Evolutionary conservation across 2,113 vertebrate species (phyloP).

Genomic region (Aythya baeri): DNA sequence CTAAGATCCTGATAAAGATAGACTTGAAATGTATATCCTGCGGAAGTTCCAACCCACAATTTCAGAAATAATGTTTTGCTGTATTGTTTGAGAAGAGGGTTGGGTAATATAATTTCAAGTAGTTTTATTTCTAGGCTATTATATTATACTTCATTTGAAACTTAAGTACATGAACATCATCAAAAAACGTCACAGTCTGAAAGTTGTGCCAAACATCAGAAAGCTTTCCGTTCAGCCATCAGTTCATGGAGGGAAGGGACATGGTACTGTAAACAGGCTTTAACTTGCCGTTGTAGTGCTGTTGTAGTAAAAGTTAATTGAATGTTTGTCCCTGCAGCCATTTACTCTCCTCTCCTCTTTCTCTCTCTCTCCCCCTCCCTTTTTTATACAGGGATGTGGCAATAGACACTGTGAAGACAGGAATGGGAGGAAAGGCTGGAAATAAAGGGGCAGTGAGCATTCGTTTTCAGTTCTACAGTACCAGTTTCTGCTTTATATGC

Average conservation of each 20-base stretch:
- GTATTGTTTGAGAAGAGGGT: neutral
- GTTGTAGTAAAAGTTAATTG: neutral
- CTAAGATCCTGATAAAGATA: neutral
- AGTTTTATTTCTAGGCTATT: neutral
- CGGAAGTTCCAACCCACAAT: neutral
- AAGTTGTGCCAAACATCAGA: neutral
- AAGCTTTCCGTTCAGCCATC: neutral
- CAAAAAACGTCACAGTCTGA: neutral
- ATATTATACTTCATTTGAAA: neutral
- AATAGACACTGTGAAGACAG: constrained; percentile 84
- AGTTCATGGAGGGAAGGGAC: neutral
- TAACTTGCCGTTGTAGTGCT: neutral
- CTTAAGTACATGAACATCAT: neutral
- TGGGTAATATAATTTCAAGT: neutral
- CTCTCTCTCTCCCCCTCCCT: neutral
- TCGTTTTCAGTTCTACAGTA: constrained; percentile 82
- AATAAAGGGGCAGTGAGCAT: constrained; percentile 85
- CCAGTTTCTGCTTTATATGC: constrained; percentile 83
- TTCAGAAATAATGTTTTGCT: neutral
- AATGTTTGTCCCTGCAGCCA: neutral
- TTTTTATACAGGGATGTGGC: constrained; percentile 78
- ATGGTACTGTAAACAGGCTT: neutral
- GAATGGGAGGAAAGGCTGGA: constrained; percentile 84
- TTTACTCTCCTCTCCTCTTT: neutral
- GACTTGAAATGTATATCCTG: neutral